Evolutionary conservation across 2,797 vertebrate species (phyloP), one percentile per base, ranked within the genome.

Genomic region (Pangasius krempfi): DNA sequence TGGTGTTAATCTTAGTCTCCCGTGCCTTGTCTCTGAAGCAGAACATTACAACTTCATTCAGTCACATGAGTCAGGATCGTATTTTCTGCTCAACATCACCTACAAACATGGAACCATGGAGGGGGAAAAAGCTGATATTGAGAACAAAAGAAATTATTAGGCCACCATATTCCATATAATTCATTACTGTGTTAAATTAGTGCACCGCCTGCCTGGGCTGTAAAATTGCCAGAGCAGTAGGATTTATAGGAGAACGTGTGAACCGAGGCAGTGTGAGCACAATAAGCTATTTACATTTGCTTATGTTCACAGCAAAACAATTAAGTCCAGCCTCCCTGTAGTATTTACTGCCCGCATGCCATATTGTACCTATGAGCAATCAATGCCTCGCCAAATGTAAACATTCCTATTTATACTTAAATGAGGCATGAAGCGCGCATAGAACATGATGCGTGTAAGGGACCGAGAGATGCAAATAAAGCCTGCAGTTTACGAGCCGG

Each of bases 341-440:
- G 88, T 84, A 89, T 89, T 89, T 90, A 88, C 81, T 87, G 86
- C 88, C 82, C 76, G 80, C 30, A 37, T 66, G n/a, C 88, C 87
- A 52, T 88, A 84, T 87, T 60, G 62, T 88, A 89, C 88, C 89
- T 90, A 86, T 90, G 86, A 90, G 90, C 88, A 91, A 93, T 90
- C 90, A 89, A 89, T 90, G 89, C 80, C 70, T 88, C 88, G n/a
- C 90, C 86, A 89, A 92, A 92, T 92, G 90, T 92, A 93, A 92
- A 92, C 90, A 90, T 91, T 92, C 88, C 90, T 90, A 90, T 91
- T 92, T 85, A 90, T 89, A 89, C 90, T 91, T 91, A 90, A 91
- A 92, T 92, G 91, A 93, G 91, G 86, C 90, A 90, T 91, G 91
- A 90, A 91, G 64, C 70, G 14, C 60, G 50, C 64, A 56, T 37